phyloP scores from a whole-genome alignment of 2,797 vertebrate genomes.

The Anolis apletophallus region DNA sequence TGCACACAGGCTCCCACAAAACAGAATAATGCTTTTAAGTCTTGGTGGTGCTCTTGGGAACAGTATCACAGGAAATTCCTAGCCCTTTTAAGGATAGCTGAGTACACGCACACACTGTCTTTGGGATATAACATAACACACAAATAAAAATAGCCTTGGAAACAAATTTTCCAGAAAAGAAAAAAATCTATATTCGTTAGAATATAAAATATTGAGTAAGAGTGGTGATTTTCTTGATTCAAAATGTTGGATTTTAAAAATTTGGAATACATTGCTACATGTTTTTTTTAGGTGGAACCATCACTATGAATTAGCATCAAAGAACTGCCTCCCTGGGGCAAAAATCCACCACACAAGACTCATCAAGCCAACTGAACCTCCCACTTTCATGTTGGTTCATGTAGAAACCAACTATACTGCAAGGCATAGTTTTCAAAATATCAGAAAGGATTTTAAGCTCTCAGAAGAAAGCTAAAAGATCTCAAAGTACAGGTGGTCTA shows the following conservation, averaged over 20 bases:
- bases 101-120: neutral
- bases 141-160: constrained; percentile 79
- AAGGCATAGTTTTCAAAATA: too few species aligned
- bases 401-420: too few species aligned
- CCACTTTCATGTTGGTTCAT: too few species aligned
- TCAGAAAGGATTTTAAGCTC: too few species aligned
- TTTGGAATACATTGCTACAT: constrained; percentile 78
- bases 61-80: constrained; percentile 80
- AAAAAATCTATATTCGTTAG: constrained; percentile 66
- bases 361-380: too few species aligned
- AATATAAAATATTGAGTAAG: constrained; percentile 81
- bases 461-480: too few species aligned
- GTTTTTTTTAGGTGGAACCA: constrained; percentile 80
- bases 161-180: constrained; percentile 69
- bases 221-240: constrained; percentile 59
- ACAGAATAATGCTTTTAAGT: constrained; percentile 81
- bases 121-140: constrained; percentile 62
- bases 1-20: constrained; percentile 70
- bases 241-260: constrained; percentile 75
- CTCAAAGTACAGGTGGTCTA: too few species aligned
- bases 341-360: too few species aligned
- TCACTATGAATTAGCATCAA: constrained; percentile 72
- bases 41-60: constrained; percentile 78
- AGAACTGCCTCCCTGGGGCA: constrained; percentile 11
- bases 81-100: constrained; percentile 78